These are phyloP conservation scores for Ophthalmolycus amberensis DNA, from an alignment of 2,113 vertebrate genomes.

Conservation along the genomic window DNA sequence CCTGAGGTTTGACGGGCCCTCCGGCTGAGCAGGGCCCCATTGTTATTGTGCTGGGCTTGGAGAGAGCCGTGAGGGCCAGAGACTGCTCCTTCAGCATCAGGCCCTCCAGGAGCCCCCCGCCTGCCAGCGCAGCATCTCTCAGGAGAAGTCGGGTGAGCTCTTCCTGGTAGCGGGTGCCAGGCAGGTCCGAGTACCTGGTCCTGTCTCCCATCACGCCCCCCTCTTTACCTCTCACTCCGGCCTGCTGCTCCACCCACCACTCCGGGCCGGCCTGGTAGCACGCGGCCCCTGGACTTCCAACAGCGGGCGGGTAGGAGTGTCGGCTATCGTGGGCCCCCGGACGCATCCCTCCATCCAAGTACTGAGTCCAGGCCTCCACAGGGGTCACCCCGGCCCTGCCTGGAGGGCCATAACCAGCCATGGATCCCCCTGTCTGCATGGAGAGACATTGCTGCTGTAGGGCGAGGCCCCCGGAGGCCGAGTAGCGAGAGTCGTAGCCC, in stretches of 20 bases:
- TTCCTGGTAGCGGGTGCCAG: slow-evolving; percentile 85
- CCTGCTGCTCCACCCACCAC: slow-evolving; percentile 80
- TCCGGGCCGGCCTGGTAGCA: slow-evolving; percentile 74
- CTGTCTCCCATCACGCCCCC: slow-evolving; percentile 74
- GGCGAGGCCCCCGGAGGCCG: slow-evolving; percentile 76
- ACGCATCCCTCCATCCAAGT: slow-evolving; percentile 75
- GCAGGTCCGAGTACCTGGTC: slow-evolving; percentile 83
- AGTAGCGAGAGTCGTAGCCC: slow-evolving; percentile 88
- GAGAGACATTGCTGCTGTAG: slow-evolving; percentile 73
- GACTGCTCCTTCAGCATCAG: slow-evolving; percentile 81
- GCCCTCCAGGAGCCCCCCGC: slow-evolving; percentile 75
- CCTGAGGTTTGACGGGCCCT: slow-evolving; percentile 71
- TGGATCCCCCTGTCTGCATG: slow-evolving; percentile 62
- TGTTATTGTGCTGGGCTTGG: slow-evolving; percentile 65
- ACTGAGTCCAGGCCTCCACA: slow-evolving; percentile 82
- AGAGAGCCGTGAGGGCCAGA: slow-evolving; percentile 57
- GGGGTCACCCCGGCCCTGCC: slow-evolving; percentile 67
- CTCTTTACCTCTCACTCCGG: slow-evolving; percentile 54
- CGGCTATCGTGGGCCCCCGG: slow-evolving; percentile 83
- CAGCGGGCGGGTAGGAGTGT: slow-evolving; percentile 89
- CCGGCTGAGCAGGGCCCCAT: slow-evolving; percentile 58
- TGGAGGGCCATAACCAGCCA: slow-evolving; percentile 48
- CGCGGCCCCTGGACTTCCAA: slow-evolving; percentile 82
- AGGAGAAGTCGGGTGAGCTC: slow-evolving; percentile 85
- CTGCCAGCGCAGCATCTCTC: slow-evolving; percentile 78